Evolutionary conservation across 2,113 vertebrate genomes (phyloP).

Genomic region (Hemibagrus wyckioides): DNA sequence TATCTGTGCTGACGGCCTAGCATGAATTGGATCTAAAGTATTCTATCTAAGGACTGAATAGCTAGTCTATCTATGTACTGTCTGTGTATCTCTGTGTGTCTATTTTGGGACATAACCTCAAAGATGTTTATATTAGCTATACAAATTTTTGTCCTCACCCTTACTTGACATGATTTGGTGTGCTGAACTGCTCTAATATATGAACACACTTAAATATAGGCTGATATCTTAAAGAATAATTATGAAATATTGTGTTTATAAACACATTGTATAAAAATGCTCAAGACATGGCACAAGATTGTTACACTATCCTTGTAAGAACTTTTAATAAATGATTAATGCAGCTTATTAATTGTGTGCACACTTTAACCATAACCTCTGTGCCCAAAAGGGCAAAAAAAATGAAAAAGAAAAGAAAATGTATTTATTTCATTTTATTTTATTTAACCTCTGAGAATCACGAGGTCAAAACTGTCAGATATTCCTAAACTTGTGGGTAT

Average conservation of each 20-base stretch:
- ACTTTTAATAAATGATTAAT: background rate
- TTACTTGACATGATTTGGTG: background rate
- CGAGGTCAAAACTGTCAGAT: background rate
- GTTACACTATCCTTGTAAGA: background rate
- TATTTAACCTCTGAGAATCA: background rate
- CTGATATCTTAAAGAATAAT: no score
- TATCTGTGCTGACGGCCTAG: background rate
- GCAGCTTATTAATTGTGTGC: background rate
- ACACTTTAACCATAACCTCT: background rate
- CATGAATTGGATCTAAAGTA: background rate
- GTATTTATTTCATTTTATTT: background rate
- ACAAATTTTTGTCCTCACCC: background rate
- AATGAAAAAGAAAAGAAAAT: no score
- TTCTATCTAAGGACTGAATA: background rate
- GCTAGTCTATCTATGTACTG: background rate
- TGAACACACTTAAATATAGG: background rate
- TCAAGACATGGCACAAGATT: background rate
- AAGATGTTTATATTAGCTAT: background rate
- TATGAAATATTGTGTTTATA: no score
- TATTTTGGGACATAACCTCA: background rate
- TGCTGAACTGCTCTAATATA: background rate
- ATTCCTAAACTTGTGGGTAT: background rate
- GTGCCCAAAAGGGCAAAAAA: background rate
- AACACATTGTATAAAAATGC: background rate
- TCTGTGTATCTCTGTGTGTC: background rate